phyloP scores from a whole-genome alignment of 2,113 vertebrate genomes.

The Macrotis lagotis region DNA sequence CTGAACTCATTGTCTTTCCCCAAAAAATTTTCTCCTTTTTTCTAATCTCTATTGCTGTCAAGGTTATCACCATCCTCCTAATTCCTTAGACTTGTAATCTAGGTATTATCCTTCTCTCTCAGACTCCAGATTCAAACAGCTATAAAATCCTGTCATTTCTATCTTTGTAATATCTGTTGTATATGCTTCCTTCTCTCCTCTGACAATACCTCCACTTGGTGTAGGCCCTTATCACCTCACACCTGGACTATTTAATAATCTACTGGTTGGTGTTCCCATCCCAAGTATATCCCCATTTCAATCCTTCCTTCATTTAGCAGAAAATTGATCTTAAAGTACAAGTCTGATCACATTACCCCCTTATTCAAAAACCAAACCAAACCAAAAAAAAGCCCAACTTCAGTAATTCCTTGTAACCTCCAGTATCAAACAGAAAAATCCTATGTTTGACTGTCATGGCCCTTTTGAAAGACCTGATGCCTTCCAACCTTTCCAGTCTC shows the following conservation, averaged over 20 bases:
- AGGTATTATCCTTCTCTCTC: too few relatives aligned
- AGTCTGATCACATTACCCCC: too few relatives aligned
- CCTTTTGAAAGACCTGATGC: background rate
- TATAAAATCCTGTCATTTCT: background rate
- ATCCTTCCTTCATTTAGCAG: too few relatives aligned
- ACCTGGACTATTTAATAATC: background rate
- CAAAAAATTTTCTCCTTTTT: background rate
- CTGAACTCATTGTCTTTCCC: background rate
- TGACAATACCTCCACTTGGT: background rate
- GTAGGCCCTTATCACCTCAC: background rate
- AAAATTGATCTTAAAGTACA: too few relatives aligned
- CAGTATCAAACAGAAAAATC: too few relatives aligned
- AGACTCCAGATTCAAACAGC: background rate
- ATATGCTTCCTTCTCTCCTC: background rate
- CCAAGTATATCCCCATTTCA: background rate
- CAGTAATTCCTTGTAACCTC: too few relatives aligned
- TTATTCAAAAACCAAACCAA: too few relatives aligned
- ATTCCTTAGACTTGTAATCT: too few relatives aligned
- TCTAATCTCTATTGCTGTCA: background rate
- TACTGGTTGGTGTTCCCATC: background rate
- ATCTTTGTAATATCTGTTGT: background rate
- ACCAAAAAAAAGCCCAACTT: too few relatives aligned
- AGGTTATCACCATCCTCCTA: too few relatives aligned
- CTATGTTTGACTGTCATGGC: too few relatives aligned
- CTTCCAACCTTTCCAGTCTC: background rate